Evolutionary conservation across 2,888 invertebrate species (phyloP), one percentile per base, ranked within the genome.

Genomic region (Aquatica leii): DNA sequence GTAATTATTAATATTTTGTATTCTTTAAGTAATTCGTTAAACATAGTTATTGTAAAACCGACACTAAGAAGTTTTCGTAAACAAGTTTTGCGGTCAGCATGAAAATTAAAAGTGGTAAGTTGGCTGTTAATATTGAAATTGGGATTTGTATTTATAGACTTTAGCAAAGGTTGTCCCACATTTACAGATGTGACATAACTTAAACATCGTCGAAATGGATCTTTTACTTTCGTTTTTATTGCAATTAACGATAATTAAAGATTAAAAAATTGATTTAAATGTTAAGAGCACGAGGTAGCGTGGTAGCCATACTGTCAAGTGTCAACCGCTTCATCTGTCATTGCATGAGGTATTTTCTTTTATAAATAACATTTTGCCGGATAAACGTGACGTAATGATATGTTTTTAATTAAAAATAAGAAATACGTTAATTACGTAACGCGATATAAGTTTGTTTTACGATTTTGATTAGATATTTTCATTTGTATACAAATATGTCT

Each of bases 221-320:
- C 8, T 43, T 17, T 43, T 3, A 43, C 2, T 17, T 4, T 12
- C n/a, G 11, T 11, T 14, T 43, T 43, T 43, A 17, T 1, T 11
- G 8, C 8, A 43, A 43, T 3, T 17, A 5, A 8, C 14, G 15
- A 14, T 43, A 14, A 43, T 43, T 17, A 40, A 18, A 17, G 14
- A 40, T 40, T 20, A 43, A n/a, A 59, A 59, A 51, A 41, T 50
- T 11, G 18, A n/a, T 24, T 34, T 50, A 34, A 24, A 31, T 50
- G 11, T 8, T 5, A 12, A 2, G 54, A 67, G 65, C 68, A 70
- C 70, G 70, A 70, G 68, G 67, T 68, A 62, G 67, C 68, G 65
- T 68, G 70, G 70, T 67, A 62, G 70, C 67, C 67, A 70, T 68
- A 66, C 65, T 66, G 68, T 65, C 66, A 68, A 65, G 54, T 67